Evolutionary conservation across 2,888 invertebrate genomes (phyloP), one percentile per base, ranked within the genome.

Genomic region (Netelia inedita): DNA sequence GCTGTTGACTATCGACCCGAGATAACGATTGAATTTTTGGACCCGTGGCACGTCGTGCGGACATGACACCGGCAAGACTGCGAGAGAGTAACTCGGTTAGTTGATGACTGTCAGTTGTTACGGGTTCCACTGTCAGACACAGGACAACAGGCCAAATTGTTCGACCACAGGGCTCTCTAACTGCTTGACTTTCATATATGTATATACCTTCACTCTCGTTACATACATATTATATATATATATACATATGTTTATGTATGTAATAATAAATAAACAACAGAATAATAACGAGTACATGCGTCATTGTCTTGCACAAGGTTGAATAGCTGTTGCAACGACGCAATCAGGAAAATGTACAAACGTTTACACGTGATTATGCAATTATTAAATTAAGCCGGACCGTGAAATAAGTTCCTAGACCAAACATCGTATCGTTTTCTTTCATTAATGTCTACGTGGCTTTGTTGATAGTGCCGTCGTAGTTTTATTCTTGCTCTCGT

Each of bases 331-430:
- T 75, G 59, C 71, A 66, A 11, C 74, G 11, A 72, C n/a, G 35
- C 35, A 10, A 46, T 41, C 74, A 43, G 55, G 50, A 79, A 78
- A 80, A 84, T 65, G 21, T 55, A 59, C 19, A 82, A 79, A 50
- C 74, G 72, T 82, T 82, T 79, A 79, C 69, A 21, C 19, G 85
- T 61, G 63, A 82, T 85, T 82, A 79, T 66, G 65, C 41, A 79
- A 85, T 82, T 82, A 82, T 73, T 72, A 72, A 82, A 85, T 85
- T 66, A 79, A 75, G 46, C 53, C 46, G 43, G 61, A 82, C 69
- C 81, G 74, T 75, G 71, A 75, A 85, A 82, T 75, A 46, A 72
- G 65, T 85, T 66, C 65, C 53, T 75, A 43, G 85, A 65, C 82
- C 82, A 85, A 79, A 57, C 19, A 82, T 46, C 69, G 16, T 57